These are phyloP conservation scores for Thereva nobilitata DNA, from an alignment of 2,888 invertebrate species.

Conservation along the genomic window DNA sequence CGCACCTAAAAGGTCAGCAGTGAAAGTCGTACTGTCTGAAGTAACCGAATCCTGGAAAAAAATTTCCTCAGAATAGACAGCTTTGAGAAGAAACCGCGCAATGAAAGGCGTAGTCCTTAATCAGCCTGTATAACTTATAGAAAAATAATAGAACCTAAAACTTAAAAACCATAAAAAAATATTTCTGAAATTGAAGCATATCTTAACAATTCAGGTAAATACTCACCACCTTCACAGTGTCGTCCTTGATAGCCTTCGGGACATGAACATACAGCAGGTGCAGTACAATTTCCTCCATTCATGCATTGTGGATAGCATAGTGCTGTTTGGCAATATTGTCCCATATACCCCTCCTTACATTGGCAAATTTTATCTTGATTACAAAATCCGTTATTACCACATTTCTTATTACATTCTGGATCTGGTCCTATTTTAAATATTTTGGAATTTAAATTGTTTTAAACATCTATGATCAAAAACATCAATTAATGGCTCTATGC, in stretches of 20 bases:
- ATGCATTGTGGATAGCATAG: constrained; percentile 90
- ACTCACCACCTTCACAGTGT: constrained; percentile 85
- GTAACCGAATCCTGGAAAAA: too few species aligned
- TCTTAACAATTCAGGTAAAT: background rate
- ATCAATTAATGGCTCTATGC: too few species aligned
- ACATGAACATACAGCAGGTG: constrained; percentile 86
- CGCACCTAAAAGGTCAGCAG: too few species aligned
- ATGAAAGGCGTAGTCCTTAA: too few species aligned
- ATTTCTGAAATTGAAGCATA: too few species aligned
- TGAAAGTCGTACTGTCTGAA: too few species aligned
- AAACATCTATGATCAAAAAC: too few species aligned
- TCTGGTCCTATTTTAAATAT: constrained; percentile 70
- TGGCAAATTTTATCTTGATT: constrained; percentile 83
- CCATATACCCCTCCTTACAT: constrained; percentile 89
- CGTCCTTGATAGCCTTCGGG: constrained; percentile 88
- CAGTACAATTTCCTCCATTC: constrained; percentile 90
- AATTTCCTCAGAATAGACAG: too few species aligned
- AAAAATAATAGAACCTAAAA: too few species aligned
- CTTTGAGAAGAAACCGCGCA: too few species aligned
- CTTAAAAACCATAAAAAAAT: too few species aligned
- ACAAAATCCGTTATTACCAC: constrained; percentile 83
- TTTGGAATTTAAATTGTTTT: background rate
- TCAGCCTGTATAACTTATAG: too few species aligned
- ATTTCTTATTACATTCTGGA: constrained; percentile 86
- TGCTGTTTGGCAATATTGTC: constrained; percentile 85